Base-by-base conservation (phyloP, 2,797 vertebrate genomes). In the Echiichthys vipera region DNA sequence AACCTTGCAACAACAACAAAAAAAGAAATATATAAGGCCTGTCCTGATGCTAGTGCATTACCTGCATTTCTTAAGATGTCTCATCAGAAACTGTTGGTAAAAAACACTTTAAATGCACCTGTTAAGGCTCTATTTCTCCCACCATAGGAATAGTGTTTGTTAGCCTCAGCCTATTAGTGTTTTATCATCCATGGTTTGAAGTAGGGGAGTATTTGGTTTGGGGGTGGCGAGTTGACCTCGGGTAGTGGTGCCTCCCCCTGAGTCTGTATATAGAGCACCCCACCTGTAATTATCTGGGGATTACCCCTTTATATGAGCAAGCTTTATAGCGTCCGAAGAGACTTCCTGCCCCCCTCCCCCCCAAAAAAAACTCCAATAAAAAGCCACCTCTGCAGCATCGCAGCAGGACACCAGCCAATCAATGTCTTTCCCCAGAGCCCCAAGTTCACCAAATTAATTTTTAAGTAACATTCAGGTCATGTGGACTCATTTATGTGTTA, bases 211-310 rank as follows among this genome's bases (percentile, higher is more conserved):
- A n/a, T 34, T 58, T 73, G 61, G 70, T 36, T 71, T 27, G 25
- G 5, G 57, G 37, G 24, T n/a, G 45, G 32, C 51, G 40, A 46
- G 42, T 54, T 83, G 81, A 88, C 84, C 81, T 76, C 75, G 56
- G 62, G 54, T 58, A 56, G 50, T 67, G 51, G 45, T 65, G 59
- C 75, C 74, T 71, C 39, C 57, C 49, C 69, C 71, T 77, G 54
- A 77, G 74, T 65, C 66, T 74, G 42, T 80, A 47, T 65, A 72
- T 64, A 46, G 73, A 80, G 68, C 71, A 72, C 46, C 63, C 74
- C 76, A 91, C 82, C 82, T 90, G 88, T 85, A 93, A 93, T 94
- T 92, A 92, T 89, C 62, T 87, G 76, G 83, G 88, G 90, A 91
- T 93, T 89, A 86, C 85, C 74, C 65, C 66, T 81, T 89, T 91